phyloP scores from a whole-genome alignment of 2,797 vertebrate genomes.

The Clarias pachynema region DNA sequence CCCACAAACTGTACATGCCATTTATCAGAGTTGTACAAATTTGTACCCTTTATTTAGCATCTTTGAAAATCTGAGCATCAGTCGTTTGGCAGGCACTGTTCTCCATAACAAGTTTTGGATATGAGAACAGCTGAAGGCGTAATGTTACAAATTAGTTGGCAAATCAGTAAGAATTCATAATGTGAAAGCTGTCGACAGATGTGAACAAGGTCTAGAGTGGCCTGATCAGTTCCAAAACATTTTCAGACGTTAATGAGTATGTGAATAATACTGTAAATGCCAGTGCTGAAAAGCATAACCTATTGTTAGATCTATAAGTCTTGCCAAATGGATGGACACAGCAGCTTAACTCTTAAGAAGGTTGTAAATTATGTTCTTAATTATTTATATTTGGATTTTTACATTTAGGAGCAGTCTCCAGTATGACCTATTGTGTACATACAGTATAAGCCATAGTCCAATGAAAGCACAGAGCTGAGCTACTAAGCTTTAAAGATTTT shows the following conservation, averaged over 20 bases:
- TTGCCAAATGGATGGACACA: not conserved
- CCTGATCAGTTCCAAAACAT: not conserved
- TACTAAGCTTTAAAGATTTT: not conserved
- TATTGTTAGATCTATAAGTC: not conserved
- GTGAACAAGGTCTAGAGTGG: not conserved
- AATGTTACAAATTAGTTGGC: not conserved
- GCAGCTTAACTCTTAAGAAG: no score
- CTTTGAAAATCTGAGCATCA: not conserved
- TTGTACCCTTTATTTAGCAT: not conserved
- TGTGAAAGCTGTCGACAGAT: not conserved
- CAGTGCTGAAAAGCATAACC: not conserved
- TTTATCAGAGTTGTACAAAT: not conserved
- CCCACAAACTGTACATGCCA: not conserved
- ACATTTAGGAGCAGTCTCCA: not conserved
- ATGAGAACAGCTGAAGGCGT: not conserved
- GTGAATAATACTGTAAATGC: not conserved
- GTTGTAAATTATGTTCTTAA: not conserved
- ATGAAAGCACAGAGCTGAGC: not conserved
- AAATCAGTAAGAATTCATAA: constrained; percentile 11
- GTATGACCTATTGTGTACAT: not conserved
- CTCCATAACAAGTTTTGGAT: not conserved
- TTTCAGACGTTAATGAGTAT: not conserved
- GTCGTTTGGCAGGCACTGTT: not conserved
- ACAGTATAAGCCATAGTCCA: not conserved
- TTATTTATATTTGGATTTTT: not conserved